Percentiles rank a stretch among this genome's conserved stretches.
Conservation (phyloP, 92 coral and sea anemone genomes). For the Desmophyllum pertusum region DNA sequence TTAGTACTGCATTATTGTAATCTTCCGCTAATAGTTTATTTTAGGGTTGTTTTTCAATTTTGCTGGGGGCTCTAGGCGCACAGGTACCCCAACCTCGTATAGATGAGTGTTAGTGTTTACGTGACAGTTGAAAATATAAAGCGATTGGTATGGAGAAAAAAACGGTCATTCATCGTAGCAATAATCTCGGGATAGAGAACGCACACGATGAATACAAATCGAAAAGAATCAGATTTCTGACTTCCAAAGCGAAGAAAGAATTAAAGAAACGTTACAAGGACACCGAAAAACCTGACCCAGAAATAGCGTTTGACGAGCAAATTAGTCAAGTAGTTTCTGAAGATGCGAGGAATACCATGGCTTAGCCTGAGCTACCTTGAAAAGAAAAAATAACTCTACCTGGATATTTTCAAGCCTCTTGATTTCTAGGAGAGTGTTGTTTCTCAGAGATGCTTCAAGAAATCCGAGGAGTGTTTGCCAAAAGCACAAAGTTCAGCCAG, state of each 20-base stretch:
- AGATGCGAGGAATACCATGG: not conserved
- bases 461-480: not conserved
- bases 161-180: too few relatives aligned
- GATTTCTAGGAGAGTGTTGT: not conserved
- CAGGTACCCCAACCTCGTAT: not conserved
- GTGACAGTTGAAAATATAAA: too few relatives aligned
- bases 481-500: not conserved
- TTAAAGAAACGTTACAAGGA: not conserved
- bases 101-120: not conserved
- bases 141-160: too few relatives aligned
- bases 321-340: not conserved
- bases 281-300: not conserved
- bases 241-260: not conserved
- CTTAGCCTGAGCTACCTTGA: not conserved
- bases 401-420: constrained; percentile 1
- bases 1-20: not conserved
- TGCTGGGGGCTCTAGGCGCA: not conserved
- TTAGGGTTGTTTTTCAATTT: not conserved
- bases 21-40: too few relatives aligned
- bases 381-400: not conserved
- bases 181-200: too few relatives aligned
- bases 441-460: not conserved
- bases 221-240: not conserved
- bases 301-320: not conserved
- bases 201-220: not conserved